Evolutionary conservation across 2,888 invertebrate species (phyloP), one percentile per base, ranked within the genome.

Genomic region (Salpingus planirostris): DNA sequence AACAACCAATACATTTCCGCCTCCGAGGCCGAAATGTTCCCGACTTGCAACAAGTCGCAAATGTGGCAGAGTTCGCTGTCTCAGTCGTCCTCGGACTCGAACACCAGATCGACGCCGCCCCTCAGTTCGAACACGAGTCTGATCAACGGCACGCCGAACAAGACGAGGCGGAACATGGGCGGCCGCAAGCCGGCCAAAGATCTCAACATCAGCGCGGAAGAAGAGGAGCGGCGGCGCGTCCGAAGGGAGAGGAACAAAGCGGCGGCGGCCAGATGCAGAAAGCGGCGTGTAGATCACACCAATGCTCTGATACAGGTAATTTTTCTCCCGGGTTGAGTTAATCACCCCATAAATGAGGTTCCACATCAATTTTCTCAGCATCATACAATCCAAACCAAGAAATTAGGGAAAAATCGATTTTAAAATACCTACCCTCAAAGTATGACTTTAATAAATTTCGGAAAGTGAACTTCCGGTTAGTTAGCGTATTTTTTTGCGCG

Each of bases 191-290:
- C 90, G 10, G 74, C 72, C 36, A 80, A 82, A 57, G 78, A 83
- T 39, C 71, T 78, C 45, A 79, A 85, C 63, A 71, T 87, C 58
- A 74, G 83, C 24, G 90, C 91, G 1, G 93, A 96, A 62, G 97
- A 97, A 60, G 91, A 91, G 57, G 91, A 92, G 54, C 76, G 92
- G 36, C 73, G 93, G 27, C 76, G 81, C 55, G 67, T 90, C 24
- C 75, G 97, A 13, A 73, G 97, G 27, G 95, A 96, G 59, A 71
- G 97, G 39, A 98, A 98, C 66, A 98, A 98, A 66, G 77, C 90
- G 69, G 97, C 97, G 15, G 97, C 97, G 29, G 97, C 97, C 0
- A 77, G 96, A 47, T 98, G 97, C 66, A 79, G 97, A 56, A 93
- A 96, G 64, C 78, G 96, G 46, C 76, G 97, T 40, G 84, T 97